phyloP scores from a whole-genome alignment of 2,888 invertebrate species.

The Reticulitermes lucifugus region DNA sequence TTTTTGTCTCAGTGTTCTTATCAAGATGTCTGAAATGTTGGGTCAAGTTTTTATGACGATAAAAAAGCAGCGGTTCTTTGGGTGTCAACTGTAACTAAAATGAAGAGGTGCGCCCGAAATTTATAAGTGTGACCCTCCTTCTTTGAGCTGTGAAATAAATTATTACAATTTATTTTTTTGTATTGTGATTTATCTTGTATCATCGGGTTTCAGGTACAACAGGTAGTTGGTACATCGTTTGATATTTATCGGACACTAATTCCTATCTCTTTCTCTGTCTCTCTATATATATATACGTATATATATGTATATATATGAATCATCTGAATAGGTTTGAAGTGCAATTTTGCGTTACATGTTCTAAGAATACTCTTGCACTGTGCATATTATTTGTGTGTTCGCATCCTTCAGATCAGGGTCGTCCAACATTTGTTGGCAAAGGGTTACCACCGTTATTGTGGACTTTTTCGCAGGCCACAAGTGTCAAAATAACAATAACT shows the following conservation, averaged over 20 bases:
- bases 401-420: too few species aligned
- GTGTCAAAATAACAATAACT: too few species aligned
- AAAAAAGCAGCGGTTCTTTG: background rate
- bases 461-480: too few species aligned
- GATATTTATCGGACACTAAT: background rate
- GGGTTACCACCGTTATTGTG: too few species aligned
- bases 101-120: background rate
- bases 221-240: background rate
- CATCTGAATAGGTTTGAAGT: background rate
- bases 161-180: background rate
- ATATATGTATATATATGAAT: background rate
- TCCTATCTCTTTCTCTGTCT: background rate
- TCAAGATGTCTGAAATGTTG: background rate
- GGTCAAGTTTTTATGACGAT: background rate
- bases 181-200: background rate
- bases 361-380: too few species aligned
- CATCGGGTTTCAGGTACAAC: background rate
- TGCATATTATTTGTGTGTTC: too few species aligned
- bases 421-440: too few species aligned
- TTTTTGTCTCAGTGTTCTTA: background rate
- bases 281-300: too few species aligned
- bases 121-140: background rate
- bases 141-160: background rate
- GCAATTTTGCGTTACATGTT: too few species aligned
- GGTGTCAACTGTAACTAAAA: background rate